A percentile compares a stretch with the other conserved stretches of the same genome.
These are phyloP conservation scores for Agrypnia vestita DNA, from an alignment of 1,140 invertebrate genomes.

Conservation along the genomic window DNA sequence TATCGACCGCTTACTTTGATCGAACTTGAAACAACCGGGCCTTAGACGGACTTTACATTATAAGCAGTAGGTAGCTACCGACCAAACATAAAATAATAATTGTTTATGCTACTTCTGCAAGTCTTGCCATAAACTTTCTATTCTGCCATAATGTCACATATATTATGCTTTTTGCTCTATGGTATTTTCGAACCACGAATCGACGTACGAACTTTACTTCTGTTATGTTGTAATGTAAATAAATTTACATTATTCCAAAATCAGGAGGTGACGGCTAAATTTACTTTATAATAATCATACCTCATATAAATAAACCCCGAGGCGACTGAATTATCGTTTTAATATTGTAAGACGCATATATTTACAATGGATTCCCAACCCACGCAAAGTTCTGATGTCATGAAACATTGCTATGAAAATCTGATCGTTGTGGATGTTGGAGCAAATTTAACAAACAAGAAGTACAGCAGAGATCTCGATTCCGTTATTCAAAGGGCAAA, in stretches of 20 bases:
- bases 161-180: neutral
- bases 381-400: slow-evolving; percentile 54
- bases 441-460: slow-evolving; percentile 96
- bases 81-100: too few relatives aligned
- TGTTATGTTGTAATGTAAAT: slow-evolving; percentile 53
- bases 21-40: too few relatives aligned
- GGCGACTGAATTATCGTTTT: neutral
- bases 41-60: too few relatives aligned
- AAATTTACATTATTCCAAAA: slow-evolving; percentile 42
- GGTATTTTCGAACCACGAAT: slow-evolving; percentile 45
- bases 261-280: slow-evolving; percentile 52
- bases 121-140: too few relatives aligned
- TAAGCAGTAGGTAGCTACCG: too few relatives aligned
- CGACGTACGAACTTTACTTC: slow-evolving; percentile 42
- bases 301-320: neutral
- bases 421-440: slow-evolving; percentile 94
- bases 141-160: too few relatives aligned
- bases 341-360: slow-evolving; percentile 23
- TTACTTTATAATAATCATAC: neutral
- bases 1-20: too few relatives aligned
- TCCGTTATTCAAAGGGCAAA: slow-evolving; percentile 93
- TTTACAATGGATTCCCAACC: slow-evolving; percentile 49
- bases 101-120: too few relatives aligned
- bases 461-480: slow-evolving; percentile 93
- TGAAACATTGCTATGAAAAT: slow-evolving; percentile 79